Evolutionary conservation across 2,797 vertebrate genomes (phyloP).

Genomic region (Gorsachius magnificus): DNA sequence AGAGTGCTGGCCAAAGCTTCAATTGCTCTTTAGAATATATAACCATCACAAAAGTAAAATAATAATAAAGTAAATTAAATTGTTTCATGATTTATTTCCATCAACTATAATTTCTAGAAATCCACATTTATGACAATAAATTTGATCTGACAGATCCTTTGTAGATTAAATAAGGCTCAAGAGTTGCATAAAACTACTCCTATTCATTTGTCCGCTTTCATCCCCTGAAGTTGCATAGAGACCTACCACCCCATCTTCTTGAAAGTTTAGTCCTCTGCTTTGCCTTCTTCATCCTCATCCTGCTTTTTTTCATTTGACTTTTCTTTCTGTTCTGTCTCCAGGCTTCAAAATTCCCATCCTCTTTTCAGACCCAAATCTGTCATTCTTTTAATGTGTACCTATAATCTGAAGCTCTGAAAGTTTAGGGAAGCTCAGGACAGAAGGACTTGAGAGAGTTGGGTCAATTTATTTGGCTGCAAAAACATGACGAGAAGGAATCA

Average conservation of each 20-base stretch:
- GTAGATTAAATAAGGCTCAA: not conserved
- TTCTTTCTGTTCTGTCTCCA: not conserved
- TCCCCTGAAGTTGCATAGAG: not conserved
- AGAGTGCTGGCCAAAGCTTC: not conserved
- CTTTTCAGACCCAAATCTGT: not conserved
- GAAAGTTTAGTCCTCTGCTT: not conserved
- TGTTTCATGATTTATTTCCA: slow-evolving; percentile 36
- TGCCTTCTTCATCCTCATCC: not conserved
- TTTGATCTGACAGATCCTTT: not conserved
- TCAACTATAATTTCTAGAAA: slow-evolving; percentile 16
- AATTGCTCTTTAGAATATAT: slow-evolving; percentile 16
- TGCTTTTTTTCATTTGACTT: not conserved
- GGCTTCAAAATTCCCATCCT: not conserved
- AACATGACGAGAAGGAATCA: not conserved
- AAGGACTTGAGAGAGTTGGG: not conserved
- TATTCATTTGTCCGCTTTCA: not conserved
- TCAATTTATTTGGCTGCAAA: not conserved
- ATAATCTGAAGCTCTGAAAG: not conserved
- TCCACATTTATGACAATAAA: slow-evolving; percentile 14
- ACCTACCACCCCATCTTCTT: not conserved
- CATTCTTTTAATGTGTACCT: not conserved
- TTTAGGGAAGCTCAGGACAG: not conserved
- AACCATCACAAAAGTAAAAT: slow-evolving; percentile 15
- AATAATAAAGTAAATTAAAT: slow-evolving; percentile 41
- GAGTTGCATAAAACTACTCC: not conserved